Conservation (phyloP, 35 echinoderm and acorn worm species). For the Eucidaris tribuloides region DNA sequence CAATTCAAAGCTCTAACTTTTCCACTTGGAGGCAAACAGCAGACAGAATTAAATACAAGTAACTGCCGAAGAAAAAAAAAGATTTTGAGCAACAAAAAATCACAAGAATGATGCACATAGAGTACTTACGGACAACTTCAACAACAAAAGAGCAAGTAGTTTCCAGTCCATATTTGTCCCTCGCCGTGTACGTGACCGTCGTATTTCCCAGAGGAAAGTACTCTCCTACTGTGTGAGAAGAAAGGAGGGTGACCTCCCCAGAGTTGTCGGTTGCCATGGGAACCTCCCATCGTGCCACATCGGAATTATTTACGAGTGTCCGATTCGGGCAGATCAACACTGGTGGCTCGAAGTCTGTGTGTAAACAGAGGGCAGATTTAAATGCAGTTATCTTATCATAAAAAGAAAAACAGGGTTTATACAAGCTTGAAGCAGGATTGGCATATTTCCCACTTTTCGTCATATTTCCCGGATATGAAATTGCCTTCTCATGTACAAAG, state of each 20-base stretch:
- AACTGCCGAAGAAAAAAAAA: background rate
- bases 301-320: background rate
- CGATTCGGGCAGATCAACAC: background rate
- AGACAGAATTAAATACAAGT: too few species aligned
- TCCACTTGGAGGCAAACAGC: background rate
- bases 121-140: background rate
- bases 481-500: too few species aligned
- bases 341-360: background rate
- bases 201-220: constrained; percentile 23
- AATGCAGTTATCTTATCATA: too few species aligned
- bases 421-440: too few species aligned
- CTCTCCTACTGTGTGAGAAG: background rate
- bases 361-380: too few species aligned
- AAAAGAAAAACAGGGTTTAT: too few species aligned
- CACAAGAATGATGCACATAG: background rate
- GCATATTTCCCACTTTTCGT: too few species aligned
- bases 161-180: background rate
- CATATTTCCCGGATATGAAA: too few species aligned
- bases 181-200: constrained; percentile 12
- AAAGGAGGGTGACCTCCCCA: background rate
- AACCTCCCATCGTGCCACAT: background rate
- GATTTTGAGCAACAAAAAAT: background rate
- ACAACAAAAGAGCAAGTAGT: background rate
- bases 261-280: background rate
- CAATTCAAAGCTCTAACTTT: background rate